Evolutionary conservation across 1,140 invertebrate species (phyloP), one percentile per base, ranked within the genome.

Genomic region (Zaprionus capensis): DNA sequence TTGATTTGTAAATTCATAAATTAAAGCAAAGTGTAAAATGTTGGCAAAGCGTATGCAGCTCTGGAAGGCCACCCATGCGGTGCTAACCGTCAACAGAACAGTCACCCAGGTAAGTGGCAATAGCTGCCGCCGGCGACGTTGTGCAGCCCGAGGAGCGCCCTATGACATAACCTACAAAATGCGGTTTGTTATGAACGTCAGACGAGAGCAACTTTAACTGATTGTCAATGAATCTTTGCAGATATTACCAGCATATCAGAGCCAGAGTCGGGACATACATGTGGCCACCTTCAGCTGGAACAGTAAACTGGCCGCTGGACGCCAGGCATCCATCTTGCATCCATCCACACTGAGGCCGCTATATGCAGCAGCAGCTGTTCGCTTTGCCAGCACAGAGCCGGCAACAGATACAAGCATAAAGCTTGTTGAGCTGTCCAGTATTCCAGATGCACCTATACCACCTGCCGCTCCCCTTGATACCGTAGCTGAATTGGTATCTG

Each of bases 361-460:
- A 0, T 63, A 57, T 38, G 38, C 22, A 15, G n/a, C 62, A 2
- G n/a, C 57, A 1, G 22, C 56, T 2, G 61, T 77, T 34, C 82
- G 85, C n/a, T 90, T 76, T 58, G 85, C 85, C n/a, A 90, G 85
- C 51, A 64, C 70, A 17, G 65, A 55, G 2, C 59, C 51, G n/a
- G 53, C 79, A 5, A 62, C 59, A 12, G 41, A 86, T 84, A 44
- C 73, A 91, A n/a, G 56, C 7, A 4, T 15, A 38, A 14, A 46
- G 20, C 0, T 93, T 3, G 71, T 94, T 17, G 84, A 92, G 6
- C 68, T 93, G 7, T 93, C 94, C 5, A 91, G 84, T 77, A 94
- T 95, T 74, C 95, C 95, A 17, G 94, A 94, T 74, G 93, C 94
- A 38, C 94, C 94, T 0, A 83, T 93, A 1, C 81, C 93, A 15